Evolutionary conservation across 2,888 invertebrate species (phyloP).

Genomic region (Ashinkailepas kermadecensis): DNA sequence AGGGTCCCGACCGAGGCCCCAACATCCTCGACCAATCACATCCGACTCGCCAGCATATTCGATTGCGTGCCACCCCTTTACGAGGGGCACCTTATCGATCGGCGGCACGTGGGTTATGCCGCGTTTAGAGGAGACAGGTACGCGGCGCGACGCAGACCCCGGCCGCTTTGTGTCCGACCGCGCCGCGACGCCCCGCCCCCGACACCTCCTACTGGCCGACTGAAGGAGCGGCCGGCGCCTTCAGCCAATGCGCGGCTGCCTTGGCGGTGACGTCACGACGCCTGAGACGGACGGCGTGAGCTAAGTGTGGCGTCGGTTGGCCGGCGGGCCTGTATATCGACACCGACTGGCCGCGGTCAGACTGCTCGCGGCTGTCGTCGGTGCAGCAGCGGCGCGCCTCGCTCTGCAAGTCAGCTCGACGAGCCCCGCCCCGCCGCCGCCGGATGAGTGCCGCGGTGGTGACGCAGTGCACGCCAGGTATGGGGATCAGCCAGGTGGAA

Average conservation of each 20-base stretch:
- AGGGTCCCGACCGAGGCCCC: too few species aligned
- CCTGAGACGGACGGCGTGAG: slow-evolving; percentile 32
- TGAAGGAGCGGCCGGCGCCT: not conserved
- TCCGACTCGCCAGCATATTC: too few species aligned
- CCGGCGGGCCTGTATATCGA: slow-evolving; percentile 25
- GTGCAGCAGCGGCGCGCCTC: slow-evolving; percentile 36
- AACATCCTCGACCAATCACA: too few species aligned
- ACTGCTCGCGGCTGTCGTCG: slow-evolving; percentile 45
- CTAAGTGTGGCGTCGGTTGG: slow-evolving; percentile 33
- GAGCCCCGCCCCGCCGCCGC: not conserved
- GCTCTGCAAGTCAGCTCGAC: not conserved
- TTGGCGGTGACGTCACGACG: slow-evolving; percentile 31
- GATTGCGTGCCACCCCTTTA: not conserved
- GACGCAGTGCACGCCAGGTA: slow-evolving; percentile 30
- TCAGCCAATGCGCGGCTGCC: slow-evolving; percentile 11
- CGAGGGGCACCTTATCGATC: not conserved
- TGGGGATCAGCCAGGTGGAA: slow-evolving; percentile 27
- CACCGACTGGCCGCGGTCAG: slow-evolving; percentile 36
- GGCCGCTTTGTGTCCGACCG: too few species aligned
- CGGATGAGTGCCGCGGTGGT: slow-evolving; percentile 31
- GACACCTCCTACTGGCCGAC: not conserved
- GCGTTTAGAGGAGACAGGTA: not conserved
- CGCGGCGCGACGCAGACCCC: not conserved
- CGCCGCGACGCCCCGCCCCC: slow-evolving; percentile 6
- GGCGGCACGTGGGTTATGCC: not conserved